Evolutionary conservation across 1,140 invertebrate genomes (phyloP).

Genomic region (Drosophila navojoa): DNA sequence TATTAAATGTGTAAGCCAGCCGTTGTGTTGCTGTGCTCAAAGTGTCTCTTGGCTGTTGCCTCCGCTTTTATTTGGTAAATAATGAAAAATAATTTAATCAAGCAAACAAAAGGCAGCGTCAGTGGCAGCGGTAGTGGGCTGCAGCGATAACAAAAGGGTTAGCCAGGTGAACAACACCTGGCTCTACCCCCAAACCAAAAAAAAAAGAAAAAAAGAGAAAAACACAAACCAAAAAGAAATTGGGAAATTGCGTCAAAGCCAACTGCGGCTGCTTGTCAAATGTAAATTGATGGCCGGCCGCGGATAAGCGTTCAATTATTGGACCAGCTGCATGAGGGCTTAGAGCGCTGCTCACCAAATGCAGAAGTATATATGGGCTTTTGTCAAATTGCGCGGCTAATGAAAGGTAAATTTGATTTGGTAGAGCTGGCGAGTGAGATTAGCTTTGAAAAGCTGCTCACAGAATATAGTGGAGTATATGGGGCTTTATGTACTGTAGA

Average conservation of each 20-base stretch:
- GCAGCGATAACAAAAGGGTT: constrained; percentile 38
- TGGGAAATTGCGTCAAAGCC: constrained; percentile 19
- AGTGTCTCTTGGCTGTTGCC: constrained; percentile 28
- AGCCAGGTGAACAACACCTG: constrained; percentile 14
- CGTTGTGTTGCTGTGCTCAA: constrained; percentile 48
- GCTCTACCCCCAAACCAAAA: background rate
- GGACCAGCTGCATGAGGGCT: constrained; percentile 43
- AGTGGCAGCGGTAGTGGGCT: constrained; percentile 1
- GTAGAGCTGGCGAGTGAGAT: too few relatives aligned
- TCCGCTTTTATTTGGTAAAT: constrained; percentile 73
- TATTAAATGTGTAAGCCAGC: constrained; percentile 78
- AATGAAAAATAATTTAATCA: constrained; percentile 83
- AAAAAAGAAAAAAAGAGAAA: constrained; percentile 1
- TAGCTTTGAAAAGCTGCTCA: too few relatives aligned
- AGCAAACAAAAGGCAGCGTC: constrained; percentile 64
- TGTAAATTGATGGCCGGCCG: constrained; percentile 64
- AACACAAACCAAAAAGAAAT: constrained; percentile 23
- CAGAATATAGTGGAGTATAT: background rate
- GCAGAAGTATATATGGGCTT: background rate
- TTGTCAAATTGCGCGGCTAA: too few relatives aligned
- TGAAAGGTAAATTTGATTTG: too few relatives aligned
- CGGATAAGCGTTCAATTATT: constrained; percentile 31
- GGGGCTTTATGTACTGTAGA: background rate
- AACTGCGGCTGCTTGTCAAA: constrained; percentile 30
- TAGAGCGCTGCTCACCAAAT: background rate